These are phyloP conservation scores for Osmerus eperlanus DNA, from an alignment of 2,113 vertebrate genomes.

Conservation along the genomic window DNA sequence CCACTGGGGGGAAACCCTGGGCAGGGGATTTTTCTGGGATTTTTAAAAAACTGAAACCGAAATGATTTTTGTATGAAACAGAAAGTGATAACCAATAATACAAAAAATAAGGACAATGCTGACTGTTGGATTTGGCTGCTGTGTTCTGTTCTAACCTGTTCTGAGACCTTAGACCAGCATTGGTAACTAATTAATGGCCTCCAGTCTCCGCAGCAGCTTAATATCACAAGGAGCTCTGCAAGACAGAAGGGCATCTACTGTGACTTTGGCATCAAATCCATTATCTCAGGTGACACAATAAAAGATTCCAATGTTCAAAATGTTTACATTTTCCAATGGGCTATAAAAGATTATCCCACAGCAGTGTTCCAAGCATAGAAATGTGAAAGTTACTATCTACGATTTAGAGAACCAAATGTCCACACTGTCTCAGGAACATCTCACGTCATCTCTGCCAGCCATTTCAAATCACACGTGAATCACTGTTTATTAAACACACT, in stretches of 20 bases:
- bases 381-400: too few species aligned
- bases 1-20: too few species aligned
- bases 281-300: too few species aligned
- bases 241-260: neutral
- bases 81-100: too few species aligned
- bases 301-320: too few species aligned
- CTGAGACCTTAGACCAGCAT: neutral
- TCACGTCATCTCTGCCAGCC: slow-evolving; percentile 14
- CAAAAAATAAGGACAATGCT: neutral
- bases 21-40: too few species aligned
- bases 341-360: too few species aligned
- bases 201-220: neutral
- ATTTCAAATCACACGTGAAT: slow-evolving; percentile 29
- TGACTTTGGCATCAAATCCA: neutral
- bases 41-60: too few species aligned
- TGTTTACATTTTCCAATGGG: too few species aligned
- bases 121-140: neutral
- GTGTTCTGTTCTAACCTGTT: neutral
- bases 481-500: slow-evolving; percentile 10
- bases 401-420: too few species aligned
- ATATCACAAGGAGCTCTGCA: neutral
- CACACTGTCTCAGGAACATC: neutral
- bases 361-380: too few species aligned
- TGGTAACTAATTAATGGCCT: neutral
- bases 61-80: too few species aligned